Conservation (phyloP, 2,113 vertebrate genomes). For the Perccottus glenii region DNA sequence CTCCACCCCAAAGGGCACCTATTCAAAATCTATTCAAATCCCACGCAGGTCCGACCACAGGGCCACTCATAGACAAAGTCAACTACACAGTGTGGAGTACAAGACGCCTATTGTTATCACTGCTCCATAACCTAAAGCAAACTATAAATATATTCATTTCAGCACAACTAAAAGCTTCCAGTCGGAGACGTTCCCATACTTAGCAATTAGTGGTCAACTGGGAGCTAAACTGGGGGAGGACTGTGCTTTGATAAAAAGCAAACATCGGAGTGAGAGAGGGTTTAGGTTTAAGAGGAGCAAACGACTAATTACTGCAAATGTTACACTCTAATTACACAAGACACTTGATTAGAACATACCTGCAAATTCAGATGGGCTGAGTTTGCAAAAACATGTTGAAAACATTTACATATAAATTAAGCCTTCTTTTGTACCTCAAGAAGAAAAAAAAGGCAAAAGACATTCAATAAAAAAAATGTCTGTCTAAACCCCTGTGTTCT, state of each 20-base stretch:
- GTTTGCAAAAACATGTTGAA: too few species aligned
- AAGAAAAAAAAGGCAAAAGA: too few species aligned
- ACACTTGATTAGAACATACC: neutral
- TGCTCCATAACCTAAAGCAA: conserved; percentile 23
- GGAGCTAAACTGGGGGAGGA: conserved; percentile 11
- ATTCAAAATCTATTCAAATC: conserved; percentile 67
- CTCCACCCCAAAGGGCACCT: conserved; percentile 33
- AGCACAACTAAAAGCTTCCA: conserved; percentile 29
- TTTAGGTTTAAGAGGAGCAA: conserved; percentile 14
- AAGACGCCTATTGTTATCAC: conserved; percentile 46
- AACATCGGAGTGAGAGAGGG: conserved; percentile 33
- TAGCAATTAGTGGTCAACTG: conserved; percentile 70
- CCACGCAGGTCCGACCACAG: neutral
- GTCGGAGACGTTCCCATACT: conserved; percentile 16
- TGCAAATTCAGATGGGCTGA: too few species aligned
- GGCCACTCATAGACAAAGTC: conserved; percentile 1
- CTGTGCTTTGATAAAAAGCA: conserved; percentile 38
- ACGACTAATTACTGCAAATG: conserved; percentile 23
- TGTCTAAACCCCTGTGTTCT: too few species aligned
- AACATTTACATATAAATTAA: too few species aligned
- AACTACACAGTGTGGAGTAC: conserved; percentile 7
- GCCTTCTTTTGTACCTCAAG: too few species aligned
- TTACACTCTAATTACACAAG: conserved; percentile 40
- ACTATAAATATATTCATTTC: conserved; percentile 69
- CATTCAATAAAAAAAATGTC: too few species aligned